These are phyloP conservation scores for Lasioglossum morio DNA, from an alignment of 2,888 invertebrate species.

Conservation along the genomic window DNA sequence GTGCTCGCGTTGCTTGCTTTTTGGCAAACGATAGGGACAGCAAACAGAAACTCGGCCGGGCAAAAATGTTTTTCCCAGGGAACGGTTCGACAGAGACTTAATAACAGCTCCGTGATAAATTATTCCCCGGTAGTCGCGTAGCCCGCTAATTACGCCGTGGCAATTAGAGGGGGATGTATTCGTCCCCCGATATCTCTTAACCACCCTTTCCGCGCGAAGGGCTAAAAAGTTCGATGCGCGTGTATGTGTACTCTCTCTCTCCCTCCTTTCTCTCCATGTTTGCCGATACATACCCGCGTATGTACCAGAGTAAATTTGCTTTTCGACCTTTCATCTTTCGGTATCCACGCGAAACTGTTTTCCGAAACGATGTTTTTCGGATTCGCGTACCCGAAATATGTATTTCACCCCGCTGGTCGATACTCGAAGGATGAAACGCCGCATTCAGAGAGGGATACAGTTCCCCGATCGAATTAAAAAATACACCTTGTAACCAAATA, in stretches of 20 bases:
- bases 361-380: background rate
- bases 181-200: constrained; percentile 63
- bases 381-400: background rate
- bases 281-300: background rate
- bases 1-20: background rate
- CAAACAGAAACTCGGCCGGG: constrained; percentile 21
- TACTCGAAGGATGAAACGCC: background rate
- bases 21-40: constrained; percentile 14
- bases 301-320: constrained; percentile 30
- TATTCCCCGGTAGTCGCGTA: constrained; percentile 50
- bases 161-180: constrained; percentile 66
- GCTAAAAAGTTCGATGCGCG: constrained; percentile 40
- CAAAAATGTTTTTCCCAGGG: constrained; percentile 37
- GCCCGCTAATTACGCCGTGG: constrained; percentile 60
- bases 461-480: background rate
- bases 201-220: constrained; percentile 33
- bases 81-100: constrained; percentile 54
- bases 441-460: background rate
- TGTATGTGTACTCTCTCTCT: background rate
- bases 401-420: background rate
- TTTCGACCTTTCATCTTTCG: constrained; percentile 9
- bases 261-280: background rate
- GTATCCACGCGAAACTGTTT: background rate
- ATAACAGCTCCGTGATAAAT: constrained; percentile 63
- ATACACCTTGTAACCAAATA: background rate